Evolutionary conservation across 2,113 vertebrate genomes (phyloP).

Genomic region (Strix aluco): DNA sequence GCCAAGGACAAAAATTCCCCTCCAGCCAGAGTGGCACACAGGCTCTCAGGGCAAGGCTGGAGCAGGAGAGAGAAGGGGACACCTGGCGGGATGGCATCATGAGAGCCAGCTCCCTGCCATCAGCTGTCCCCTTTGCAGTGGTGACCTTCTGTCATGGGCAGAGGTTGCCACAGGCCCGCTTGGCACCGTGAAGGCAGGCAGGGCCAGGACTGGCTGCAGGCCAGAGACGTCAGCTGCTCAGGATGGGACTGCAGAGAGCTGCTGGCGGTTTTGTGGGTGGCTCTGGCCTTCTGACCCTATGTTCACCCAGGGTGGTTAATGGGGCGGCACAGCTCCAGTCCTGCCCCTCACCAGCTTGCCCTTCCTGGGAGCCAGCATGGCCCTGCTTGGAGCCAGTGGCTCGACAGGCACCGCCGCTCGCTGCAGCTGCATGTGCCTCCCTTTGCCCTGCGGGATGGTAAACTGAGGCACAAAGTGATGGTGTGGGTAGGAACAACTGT

Average conservation of each 20-base stretch:
- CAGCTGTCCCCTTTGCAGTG: neutral
- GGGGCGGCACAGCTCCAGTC: constrained; percentile 19
- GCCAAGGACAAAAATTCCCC: neutral
- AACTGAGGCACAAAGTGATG: neutral
- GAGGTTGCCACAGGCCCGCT: constrained; percentile 9
- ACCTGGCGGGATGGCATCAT: neutral
- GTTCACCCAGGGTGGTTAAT: constrained; percentile 54
- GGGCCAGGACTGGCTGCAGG: neutral
- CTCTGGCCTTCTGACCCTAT: constrained; percentile 32
- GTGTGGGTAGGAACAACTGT: accelerated
- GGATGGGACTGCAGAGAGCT: constrained; percentile 9
- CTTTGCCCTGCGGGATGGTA: neutral
- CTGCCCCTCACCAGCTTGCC: neutral
- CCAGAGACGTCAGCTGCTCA: constrained; percentile 31
- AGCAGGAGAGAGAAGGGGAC: neutral
- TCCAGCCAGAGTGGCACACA: accelerated
- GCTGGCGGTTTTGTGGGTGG: neutral
- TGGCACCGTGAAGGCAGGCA: neutral
- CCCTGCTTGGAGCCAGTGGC: accelerated
- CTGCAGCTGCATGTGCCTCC: neutral
- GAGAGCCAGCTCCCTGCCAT: neutral
- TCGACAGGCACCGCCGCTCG: accelerated
- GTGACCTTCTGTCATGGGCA: constrained; percentile 36
- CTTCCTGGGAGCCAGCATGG: neutral
- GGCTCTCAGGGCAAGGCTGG: neutral